phyloP scores from a whole-genome alignment of 2,113 vertebrate species.

The Dendrocopos noguchii region DNA sequence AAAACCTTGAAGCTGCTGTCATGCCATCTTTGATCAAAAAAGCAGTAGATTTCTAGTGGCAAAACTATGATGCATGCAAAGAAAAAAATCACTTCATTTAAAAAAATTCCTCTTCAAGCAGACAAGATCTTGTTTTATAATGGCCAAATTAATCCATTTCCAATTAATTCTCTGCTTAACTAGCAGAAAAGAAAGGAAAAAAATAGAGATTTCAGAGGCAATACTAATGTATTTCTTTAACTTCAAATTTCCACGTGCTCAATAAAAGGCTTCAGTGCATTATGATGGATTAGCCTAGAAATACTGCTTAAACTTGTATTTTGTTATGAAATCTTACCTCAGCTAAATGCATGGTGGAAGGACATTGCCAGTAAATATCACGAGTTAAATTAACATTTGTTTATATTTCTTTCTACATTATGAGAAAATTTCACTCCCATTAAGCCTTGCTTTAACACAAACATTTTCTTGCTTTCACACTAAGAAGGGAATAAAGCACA shows the following conservation, averaged over 20 bases:
- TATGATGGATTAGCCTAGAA: neutral
- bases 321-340: neutral
- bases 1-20: neutral
- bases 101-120: neutral
- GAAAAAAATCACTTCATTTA: neutral
- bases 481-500: neutral
- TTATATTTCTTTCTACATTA: neutral
- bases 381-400: neutral
- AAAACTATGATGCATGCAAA: neutral
- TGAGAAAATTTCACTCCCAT: neutral
- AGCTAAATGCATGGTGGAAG: neutral
- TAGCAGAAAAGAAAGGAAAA: neutral
- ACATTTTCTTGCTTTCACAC: neutral
- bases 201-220: neutral
- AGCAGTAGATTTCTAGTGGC: neutral
- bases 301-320: neutral
- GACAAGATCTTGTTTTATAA: neutral
- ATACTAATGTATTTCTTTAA: neutral
- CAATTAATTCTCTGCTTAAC: neutral
- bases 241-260: neutral
- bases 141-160: neutral
- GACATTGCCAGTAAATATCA: neutral
- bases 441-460: slow-evolving; percentile 4
- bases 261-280: neutral
- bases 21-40: neutral